Percentiles rank a stretch among this genome's conserved stretches.
Evolutionary conservation across 2,888 invertebrate genomes (phyloP).

Genomic region (Dyspetes luteomarginatus): DNA sequence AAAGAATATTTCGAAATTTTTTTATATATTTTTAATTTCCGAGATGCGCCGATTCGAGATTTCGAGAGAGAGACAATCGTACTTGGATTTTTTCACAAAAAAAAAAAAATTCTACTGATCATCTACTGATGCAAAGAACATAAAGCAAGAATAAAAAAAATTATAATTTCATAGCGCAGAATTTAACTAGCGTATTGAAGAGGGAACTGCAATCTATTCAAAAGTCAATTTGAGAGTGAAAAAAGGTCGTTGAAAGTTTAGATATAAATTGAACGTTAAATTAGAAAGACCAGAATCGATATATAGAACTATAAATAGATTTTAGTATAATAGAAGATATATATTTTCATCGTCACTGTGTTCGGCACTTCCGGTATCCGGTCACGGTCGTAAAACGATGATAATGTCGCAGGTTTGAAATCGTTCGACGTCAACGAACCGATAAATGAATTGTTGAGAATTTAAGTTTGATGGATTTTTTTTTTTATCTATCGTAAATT

Average conservation of each 20-base stretch:
- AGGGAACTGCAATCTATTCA: too few relatives aligned
- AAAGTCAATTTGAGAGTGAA: too few relatives aligned
- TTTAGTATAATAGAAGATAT: conserved; percentile 42
- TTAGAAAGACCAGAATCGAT: too few relatives aligned
- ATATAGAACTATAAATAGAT: conserved; percentile 2
- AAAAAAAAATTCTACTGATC: conserved; percentile 1
- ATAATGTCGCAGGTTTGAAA: conserved; percentile 65
- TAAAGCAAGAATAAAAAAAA: too few relatives aligned
- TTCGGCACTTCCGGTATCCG: conserved; percentile 76
- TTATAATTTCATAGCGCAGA: too few relatives aligned
- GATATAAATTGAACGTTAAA: too few relatives aligned
- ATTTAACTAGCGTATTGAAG: too few relatives aligned
- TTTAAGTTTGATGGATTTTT: not conserved
- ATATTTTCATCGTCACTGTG: conserved; percentile 71
- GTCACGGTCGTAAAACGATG: conserved; percentile 67
- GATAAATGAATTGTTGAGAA: not conserved
- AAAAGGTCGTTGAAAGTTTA: too few relatives aligned
- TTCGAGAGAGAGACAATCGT: too few relatives aligned
- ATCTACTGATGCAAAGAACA: too few relatives aligned
- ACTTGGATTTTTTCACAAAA: not conserved
- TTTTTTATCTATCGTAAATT: not conserved
- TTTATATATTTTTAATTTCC: not conserved
- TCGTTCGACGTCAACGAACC: conserved; percentile 75
- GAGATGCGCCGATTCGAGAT: too few relatives aligned
- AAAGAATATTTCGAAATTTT: conserved; percentile 2